Evolutionary conservation across 2,888 invertebrate species (phyloP).

Genomic region (Tholera decimalis): DNA sequence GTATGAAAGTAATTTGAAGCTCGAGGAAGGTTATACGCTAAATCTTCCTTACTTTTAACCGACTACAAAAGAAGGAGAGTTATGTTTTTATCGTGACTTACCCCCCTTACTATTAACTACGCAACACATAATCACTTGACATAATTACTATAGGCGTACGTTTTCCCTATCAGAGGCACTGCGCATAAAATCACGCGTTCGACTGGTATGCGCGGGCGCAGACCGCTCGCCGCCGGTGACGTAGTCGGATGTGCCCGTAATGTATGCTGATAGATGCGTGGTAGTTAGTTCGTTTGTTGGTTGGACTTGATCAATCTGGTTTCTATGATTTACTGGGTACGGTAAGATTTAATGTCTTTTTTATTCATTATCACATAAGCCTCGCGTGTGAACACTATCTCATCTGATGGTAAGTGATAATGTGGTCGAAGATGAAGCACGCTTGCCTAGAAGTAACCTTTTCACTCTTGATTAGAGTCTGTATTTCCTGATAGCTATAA

Average conservation of each 20-base stretch:
- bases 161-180: conserved; percentile 55
- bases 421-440: no score
- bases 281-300: conserved; percentile 12
- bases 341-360: neutral
- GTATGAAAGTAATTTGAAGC: no score
- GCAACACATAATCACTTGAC: conserved; percentile 47
- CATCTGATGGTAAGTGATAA: no score
- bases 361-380: no score
- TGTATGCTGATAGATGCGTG: conserved; percentile 50
- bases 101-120: conserved; percentile 25
- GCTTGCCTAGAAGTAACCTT: no score
- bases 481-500: no score
- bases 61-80: no score
- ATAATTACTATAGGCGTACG: conserved; percentile 44
- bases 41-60: no score
- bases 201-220: conserved; percentile 52
- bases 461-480: no score
- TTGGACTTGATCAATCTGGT: neutral
- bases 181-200: conserved; percentile 50
- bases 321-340: neutral
- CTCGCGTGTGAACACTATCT: no score
- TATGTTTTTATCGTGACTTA: no score
- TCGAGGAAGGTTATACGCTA: no score
- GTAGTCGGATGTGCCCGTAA: conserved; percentile 51
- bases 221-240: conserved; percentile 53